Evolutionary conservation across 2,113 vertebrate genomes (phyloP), one percentile per base, ranked within the genome.

Genomic region (Calcarius ornatus): DNA sequence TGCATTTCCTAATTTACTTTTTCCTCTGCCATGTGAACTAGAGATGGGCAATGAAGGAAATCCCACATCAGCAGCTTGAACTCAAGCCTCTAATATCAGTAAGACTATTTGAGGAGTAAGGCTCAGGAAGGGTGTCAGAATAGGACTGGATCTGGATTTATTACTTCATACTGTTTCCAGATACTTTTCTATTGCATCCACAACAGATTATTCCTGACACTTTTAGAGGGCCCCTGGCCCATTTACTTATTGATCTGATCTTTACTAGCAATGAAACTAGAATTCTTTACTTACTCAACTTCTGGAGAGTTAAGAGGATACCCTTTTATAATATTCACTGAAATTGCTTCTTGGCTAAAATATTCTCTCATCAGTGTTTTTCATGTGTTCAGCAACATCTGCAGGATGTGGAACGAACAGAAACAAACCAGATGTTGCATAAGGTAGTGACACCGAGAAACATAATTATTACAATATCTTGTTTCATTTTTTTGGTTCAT

Each of bases 361-460:
- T 92, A 95, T 96, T 98, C 97, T 97, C 95, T 96, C 95, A 91
- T 97, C 97, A 96, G 94, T 97, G 71, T 94, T 97, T 98, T 97
- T 98, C 97, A 97, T 93, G 94, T 92, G 63, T 91, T 97, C 95
- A 90, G 95, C 95, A 98, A 98, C 97, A 98, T 98, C 98, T 98
- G 98, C 98, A 97, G 97, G 96, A 98, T 97, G 96, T 97, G 97
- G 95, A 97, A 97, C 93, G 91, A 96, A 73, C 93, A 97, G 98
- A 98, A 98, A 98, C 97, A 97, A 98, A 98, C 92, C 98, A 98
- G 97, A 98, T 98, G 98, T 98, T 98, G 94, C 92, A 88, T 96
- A 98, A 98, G 97, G 98, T 98, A 98, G 97, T 91, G 94, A 96
- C 94, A 96, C 96, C 96, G 93, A 97, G 96, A 97, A 97, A 85